phyloP scores from a whole-genome alignment of 2,888 invertebrate genomes.

The Ptychoptera contaminata region DNA sequence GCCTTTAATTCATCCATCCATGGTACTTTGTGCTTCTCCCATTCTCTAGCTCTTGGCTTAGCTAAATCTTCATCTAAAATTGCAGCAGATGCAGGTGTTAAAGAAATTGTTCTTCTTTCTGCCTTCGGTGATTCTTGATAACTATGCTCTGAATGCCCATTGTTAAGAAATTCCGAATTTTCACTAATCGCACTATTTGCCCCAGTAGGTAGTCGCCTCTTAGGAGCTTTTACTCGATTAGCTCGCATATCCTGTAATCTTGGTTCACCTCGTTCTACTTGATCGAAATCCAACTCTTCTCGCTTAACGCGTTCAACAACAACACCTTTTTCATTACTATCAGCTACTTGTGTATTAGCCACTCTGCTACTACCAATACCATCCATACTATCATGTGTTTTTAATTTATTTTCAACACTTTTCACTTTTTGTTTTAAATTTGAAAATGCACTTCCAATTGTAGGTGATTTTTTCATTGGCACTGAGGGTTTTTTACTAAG shows the following conservation, averaged over 20 bases:
- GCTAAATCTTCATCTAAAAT: conserved; percentile 30
- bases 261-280: conserved; percentile 42
- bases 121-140: conserved; percentile 9
- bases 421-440: conserved; percentile 42
- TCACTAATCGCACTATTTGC: conserved; percentile 26
- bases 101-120: background rate
- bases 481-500: conserved; percentile 46
- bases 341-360: conserved; percentile 14
- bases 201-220: conserved; percentile 43
- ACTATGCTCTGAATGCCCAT: conserved; percentile 13
- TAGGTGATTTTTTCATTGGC: conserved; percentile 52
- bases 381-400: conserved; percentile 30
- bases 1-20: conserved; percentile 72
- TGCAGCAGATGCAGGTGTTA: conserved; percentile 3
- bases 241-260: conserved; percentile 51
- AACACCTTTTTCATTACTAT: conserved; percentile 17
- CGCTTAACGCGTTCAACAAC: conserved; percentile 18
- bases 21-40: conserved; percentile 58
- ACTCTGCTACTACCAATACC: conserved; percentile 33
- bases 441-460: conserved; percentile 38
- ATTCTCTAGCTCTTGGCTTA: conserved; percentile 48
- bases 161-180: conserved; percentile 23
- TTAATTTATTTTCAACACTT: conserved; percentile 36
- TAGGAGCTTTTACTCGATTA: conserved; percentile 38
- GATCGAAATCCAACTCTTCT: conserved; percentile 40